These are phyloP conservation scores for Reticulitermes lucifugus DNA, from an alignment of 2,888 invertebrate species.

Conservation along the genomic window DNA sequence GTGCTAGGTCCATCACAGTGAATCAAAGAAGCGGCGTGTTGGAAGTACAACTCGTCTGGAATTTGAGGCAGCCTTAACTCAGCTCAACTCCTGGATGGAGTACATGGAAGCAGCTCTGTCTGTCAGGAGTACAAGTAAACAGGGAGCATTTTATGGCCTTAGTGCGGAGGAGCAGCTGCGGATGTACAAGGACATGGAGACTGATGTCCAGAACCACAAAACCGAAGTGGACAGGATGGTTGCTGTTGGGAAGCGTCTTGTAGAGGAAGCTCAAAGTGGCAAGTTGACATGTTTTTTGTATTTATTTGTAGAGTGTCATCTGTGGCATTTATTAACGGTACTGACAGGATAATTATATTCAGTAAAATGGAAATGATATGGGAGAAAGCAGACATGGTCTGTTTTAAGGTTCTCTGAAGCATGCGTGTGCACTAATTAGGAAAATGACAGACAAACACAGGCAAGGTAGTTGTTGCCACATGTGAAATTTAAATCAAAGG, in stretches of 20 bases:
- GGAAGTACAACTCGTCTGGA: conserved; percentile 62
- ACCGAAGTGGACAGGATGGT: conserved; percentile 70
- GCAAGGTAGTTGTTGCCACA: too few species aligned
- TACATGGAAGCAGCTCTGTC: conserved; percentile 62
- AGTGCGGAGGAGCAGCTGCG: conserved; percentile 67
- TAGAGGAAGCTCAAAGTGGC: conserved; percentile 63
- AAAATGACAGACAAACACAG: too few species aligned
- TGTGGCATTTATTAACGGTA: too few species aligned
- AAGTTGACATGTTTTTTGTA: too few species aligned
- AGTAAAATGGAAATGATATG: too few species aligned
- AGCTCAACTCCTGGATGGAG: conserved; percentile 63
- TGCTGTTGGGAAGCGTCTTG: conserved; percentile 69
- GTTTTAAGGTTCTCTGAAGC: too few species aligned
- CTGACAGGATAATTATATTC: too few species aligned
- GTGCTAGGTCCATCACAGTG: conserved; percentile 57
- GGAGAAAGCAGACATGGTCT: too few species aligned
- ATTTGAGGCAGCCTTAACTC: conserved; percentile 65
- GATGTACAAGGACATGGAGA: conserved; percentile 67
- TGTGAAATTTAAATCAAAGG: too few species aligned
- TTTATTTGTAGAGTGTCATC: too few species aligned
- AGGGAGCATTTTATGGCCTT: conserved; percentile 62
- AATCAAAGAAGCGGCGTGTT: conserved; percentile 62
- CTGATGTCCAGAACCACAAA: conserved; percentile 66
- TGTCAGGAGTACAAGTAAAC: conserved; percentile 39
- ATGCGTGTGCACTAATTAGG: too few species aligned